Conservation (phyloP, 2,888 invertebrate species). For the Machimus atricapillus region DNA sequence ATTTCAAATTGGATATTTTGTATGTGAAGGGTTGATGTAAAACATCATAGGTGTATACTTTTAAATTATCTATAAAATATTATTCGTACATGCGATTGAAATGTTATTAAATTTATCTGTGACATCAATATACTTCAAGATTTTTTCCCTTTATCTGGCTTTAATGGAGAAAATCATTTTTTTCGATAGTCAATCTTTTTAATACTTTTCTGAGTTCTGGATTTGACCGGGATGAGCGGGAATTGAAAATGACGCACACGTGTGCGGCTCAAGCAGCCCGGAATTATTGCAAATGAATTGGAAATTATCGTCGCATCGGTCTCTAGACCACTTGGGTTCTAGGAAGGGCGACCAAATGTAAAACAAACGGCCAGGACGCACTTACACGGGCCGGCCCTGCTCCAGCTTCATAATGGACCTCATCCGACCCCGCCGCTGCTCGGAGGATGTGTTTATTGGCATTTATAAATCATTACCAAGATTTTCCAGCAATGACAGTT, state of each 20-base stretch:
- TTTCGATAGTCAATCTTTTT: too few species aligned
- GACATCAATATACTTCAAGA: too few species aligned
- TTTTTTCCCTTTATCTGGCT: too few species aligned
- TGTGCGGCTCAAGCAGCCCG: not conserved
- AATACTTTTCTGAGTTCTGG: too few species aligned
- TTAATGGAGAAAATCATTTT: too few species aligned
- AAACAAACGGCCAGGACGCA: conserved; percentile 25
- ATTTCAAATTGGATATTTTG: too few species aligned
- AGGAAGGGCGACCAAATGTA: conserved; percentile 7
- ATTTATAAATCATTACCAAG: conserved; percentile 45
- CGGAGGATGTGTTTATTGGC: conserved; percentile 32
- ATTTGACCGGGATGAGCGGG: not conserved
- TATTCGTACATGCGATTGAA: too few species aligned
- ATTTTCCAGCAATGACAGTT: conserved; percentile 44
- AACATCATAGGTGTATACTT: too few species aligned
- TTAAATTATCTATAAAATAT: too few species aligned
- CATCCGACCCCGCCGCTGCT: not conserved
- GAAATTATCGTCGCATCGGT: not conserved
- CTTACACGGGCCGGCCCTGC: not conserved
- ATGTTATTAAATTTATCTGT: too few species aligned
- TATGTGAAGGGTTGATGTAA: too few species aligned
- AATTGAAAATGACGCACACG: conserved; percentile 2
- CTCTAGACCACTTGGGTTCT: not conserved
- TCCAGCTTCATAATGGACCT: conserved; percentile 16
- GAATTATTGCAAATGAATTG: conserved; percentile 26